Evolutionary conservation across 2,888 invertebrate genomes (phyloP), one percentile per base, ranked within the genome.

Genomic region (Megamerina dolium): DNA sequence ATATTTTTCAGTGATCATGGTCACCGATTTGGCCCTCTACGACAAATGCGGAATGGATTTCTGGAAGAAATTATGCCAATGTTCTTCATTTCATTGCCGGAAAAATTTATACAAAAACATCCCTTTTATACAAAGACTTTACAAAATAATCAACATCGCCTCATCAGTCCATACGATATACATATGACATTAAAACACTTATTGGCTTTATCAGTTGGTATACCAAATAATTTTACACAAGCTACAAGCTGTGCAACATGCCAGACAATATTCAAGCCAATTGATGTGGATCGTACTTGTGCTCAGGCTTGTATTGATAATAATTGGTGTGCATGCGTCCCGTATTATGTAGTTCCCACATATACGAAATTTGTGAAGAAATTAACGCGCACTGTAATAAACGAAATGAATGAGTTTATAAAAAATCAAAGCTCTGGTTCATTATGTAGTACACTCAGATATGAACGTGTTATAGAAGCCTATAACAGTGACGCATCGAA

Each of bases 1-100:
- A 71, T 87, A 31, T 78, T 85, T 42, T 70, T 87, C 38, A 86
- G 87, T 57, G 86, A 86, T 58, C 86, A 87, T 55, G 87, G 87
- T 0, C 75, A 82, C 55, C 74, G 86, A 9, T 83, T 79, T 59
- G 87, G 87, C 0, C 73, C 75, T 12, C 74, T 81, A 34, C 74
- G 85, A 8, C 70, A 77, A 27, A 76, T 79, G 5, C 72, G 77
- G 37, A 76, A 81, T 21, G 84, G 85, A 0, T 86, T 83, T 75
- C 77, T 84, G 52, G 87, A 87, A 59, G 85, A 86, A 56, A 77
- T 86, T 14, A 59, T 86, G 55, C 87, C 88, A 0, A 80, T 81
- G 54, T 72, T 86, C 29, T 84, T 80, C 56, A 68, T 87, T 18
- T 81, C 78, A 70, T 47, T 82, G 29, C 87, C 88, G 0, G 64